phyloP scores from a whole-genome alignment of 2,113 vertebrate species.

The Narcine bancroftii region DNA sequence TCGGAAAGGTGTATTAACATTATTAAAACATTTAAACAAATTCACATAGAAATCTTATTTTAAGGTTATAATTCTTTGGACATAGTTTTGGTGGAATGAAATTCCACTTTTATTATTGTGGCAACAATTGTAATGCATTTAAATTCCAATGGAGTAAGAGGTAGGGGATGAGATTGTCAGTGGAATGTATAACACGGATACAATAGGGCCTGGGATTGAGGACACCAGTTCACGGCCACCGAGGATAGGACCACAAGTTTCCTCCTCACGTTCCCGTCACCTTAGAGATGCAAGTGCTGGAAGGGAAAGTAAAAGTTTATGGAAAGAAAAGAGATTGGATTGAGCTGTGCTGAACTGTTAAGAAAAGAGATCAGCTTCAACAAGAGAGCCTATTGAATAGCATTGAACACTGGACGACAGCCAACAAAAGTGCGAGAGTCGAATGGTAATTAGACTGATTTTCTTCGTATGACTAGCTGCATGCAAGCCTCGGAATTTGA shows the following conservation, averaged over 20 bases:
- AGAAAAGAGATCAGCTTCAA: conserved; percentile 57
- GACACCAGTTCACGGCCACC: conserved; percentile 55
- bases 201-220: conserved; percentile 56
- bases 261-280: conserved; percentile 55
- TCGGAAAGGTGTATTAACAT: conserved; percentile 37
- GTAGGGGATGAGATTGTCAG: conserved; percentile 50
- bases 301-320: conserved; percentile 53
- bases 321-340: conserved; percentile 56
- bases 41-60: conserved; percentile 50
- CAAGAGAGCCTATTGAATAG: conserved; percentile 59
- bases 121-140: conserved; percentile 60
- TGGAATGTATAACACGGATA: conserved; percentile 41
- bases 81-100: not conserved
- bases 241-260: conserved; percentile 56
- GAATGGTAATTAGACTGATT: conserved; percentile 53
- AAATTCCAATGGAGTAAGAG: conserved; percentile 61
- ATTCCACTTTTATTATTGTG: conserved; percentile 51
- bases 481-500: conserved; percentile 51
- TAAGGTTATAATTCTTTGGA: conserved; percentile 49
- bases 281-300: conserved; percentile 61
- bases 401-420: conserved; percentile 61
- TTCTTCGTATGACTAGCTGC: conserved; percentile 38
- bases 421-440: conserved; percentile 55
- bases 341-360: conserved; percentile 59
- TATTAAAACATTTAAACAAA: conserved; percentile 47